These are phyloP conservation scores for Trachymyrmex cornetzi DNA, from an alignment of 1,140 invertebrate genomes.

Conservation along the genomic window DNA sequence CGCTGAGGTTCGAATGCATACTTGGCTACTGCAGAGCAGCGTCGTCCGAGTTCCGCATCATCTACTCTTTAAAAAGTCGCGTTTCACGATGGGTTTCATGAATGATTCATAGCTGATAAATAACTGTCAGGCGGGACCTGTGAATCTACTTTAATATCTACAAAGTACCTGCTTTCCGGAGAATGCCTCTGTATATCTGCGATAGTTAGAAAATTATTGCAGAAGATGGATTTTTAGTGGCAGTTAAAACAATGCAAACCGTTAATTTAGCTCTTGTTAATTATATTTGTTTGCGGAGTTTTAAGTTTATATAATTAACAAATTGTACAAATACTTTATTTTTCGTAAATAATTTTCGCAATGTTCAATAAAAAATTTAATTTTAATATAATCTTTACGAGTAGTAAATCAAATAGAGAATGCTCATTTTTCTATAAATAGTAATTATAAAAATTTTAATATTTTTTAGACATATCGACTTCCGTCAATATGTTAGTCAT, in stretches of 20 bases:
- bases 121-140: conserved; percentile 47
- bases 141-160: conserved; percentile 60
- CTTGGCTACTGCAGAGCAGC: neutral
- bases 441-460: neutral
- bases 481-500: neutral
- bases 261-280: neutral
- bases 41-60: conserved; percentile 18
- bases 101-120: conserved; percentile 59
- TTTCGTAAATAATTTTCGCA: neutral
- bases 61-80: conserved; percentile 44
- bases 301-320: neutral
- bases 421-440: neutral
- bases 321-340: neutral
- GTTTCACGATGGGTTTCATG: conserved; percentile 34
- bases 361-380: neutral
- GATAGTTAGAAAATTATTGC: conserved; percentile 42
- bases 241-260: neutral
- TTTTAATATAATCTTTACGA: neutral
- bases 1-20: neutral
- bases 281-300: neutral
- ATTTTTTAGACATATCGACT: neutral
- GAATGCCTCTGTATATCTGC: conserved; percentile 7
- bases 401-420: neutral
- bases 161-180: conserved; percentile 36
- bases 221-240: conserved; percentile 25